phyloP scores from a whole-genome alignment of 1,140 invertebrate species.

The Dufourea novaeangliae region DNA sequence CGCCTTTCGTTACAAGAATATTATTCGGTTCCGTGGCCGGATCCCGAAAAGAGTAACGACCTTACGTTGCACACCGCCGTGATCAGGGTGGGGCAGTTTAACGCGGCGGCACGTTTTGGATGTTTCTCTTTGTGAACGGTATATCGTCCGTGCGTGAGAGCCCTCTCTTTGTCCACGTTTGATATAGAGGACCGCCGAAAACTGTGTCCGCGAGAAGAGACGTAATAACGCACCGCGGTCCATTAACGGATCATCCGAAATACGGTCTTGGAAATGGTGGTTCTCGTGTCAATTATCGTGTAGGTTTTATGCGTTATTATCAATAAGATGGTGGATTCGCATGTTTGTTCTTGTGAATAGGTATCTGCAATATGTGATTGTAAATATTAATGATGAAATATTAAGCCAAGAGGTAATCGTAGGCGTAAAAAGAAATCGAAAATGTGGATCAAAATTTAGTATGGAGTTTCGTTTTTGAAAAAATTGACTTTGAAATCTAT shows the following conservation, averaged over 20 bases:
- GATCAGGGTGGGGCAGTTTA: neutral
- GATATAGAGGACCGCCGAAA: neutral
- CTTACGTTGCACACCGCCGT: constrained; percentile 10
- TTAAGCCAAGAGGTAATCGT: no score
- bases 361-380: no score
- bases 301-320: no score
- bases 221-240: neutral
- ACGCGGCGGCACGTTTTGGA: constrained; percentile 1
- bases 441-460: no score
- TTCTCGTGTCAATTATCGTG: no score
- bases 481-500: no score
- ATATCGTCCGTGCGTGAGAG: neutral
- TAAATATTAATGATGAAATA: no score
- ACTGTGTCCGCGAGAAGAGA: neutral
- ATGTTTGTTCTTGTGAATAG: no score
- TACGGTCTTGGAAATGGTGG: neutral
- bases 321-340: no score
- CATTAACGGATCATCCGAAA: neutral
- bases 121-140: constrained; percentile 2
- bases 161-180: neutral
- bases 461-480: no score
- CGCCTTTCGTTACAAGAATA: constrained; percentile 27
- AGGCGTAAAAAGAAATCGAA: no score
- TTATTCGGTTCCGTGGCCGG: constrained; percentile 37
- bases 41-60: constrained; percentile 41